phyloP scores from a whole-genome alignment of 2,888 invertebrate species.

The Tuberolachnus salignus region DNA sequence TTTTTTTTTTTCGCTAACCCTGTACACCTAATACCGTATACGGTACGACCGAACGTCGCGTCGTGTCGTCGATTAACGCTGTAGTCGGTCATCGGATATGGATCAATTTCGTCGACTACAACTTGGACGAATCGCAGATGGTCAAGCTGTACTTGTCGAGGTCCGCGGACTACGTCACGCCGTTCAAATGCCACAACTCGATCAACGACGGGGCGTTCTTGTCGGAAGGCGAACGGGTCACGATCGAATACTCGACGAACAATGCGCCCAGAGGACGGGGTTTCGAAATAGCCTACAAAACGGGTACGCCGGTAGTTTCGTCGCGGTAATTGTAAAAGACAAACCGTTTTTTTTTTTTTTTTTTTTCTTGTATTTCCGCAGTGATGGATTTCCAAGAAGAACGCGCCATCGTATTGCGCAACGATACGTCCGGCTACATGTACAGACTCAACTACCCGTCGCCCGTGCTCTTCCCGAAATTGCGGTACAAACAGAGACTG shows the following conservation, averaged over 20 bases:
- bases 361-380: too few relatives aligned
- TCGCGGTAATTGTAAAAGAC: too few relatives aligned
- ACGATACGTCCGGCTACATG: slow-evolving; percentile 64
- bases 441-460: slow-evolving; percentile 69
- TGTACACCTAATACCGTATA: too few relatives aligned
- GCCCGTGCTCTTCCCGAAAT: slow-evolving; percentile 52
- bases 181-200: slow-evolving; percentile 67
- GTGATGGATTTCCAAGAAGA: slow-evolving; percentile 60
- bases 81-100: slow-evolving; percentile 72
- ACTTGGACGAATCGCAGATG: slow-evolving; percentile 64
- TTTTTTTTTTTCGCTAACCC: too few relatives aligned
- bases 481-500: slow-evolving; percentile 66
- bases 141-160: slow-evolving; percentile 35
- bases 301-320: slow-evolving; percentile 66
- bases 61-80: slow-evolving; percentile 11
- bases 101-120: slow-evolving; percentile 72
- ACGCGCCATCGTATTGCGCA: slow-evolving; percentile 60
- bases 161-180: slow-evolving; percentile 60
- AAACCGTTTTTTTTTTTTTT: too few relatives aligned
- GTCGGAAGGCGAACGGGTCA: slow-evolving; percentile 69
- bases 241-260: slow-evolving; percentile 71
- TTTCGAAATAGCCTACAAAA: slow-evolving; percentile 72
- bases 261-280: slow-evolving; percentile 71
- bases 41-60: neutral
- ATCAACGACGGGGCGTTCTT: slow-evolving; percentile 73